These are phyloP conservation scores for Trachymyrmex septentrionalis DNA, from an alignment of 1,140 invertebrate species.

Conservation along the genomic window DNA sequence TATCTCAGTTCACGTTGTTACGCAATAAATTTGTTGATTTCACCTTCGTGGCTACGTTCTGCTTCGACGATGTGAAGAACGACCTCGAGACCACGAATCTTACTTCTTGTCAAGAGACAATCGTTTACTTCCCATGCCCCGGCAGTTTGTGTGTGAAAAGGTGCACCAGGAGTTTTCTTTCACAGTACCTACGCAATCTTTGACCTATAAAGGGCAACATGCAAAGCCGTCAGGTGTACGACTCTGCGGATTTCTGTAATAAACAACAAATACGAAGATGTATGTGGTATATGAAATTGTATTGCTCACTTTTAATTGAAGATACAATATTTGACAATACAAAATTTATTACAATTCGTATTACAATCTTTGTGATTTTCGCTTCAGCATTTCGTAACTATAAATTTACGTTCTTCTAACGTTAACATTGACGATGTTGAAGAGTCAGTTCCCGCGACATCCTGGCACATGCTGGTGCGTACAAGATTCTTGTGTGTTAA, in stretches of 20 bases:
- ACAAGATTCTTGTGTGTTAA: slow-evolving; percentile 12
- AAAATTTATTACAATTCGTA: not conserved
- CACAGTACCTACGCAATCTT: slow-evolving; percentile 62
- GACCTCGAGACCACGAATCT: slow-evolving; percentile 80
- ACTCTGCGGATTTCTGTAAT: not conserved
- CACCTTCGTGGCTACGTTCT: slow-evolving; percentile 63
- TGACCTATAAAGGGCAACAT: slow-evolving; percentile 80
- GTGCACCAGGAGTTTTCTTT: slow-evolving; percentile 3
- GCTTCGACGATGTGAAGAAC: slow-evolving; percentile 68
- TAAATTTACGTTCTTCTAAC: not conserved
- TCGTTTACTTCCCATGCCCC: slow-evolving; percentile 51
- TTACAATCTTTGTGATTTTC: not conserved
- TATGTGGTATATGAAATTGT: not conserved
- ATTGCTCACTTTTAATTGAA: not conserved
- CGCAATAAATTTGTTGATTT: slow-evolving; percentile 43
- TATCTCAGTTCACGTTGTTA: slow-evolving; percentile 6
- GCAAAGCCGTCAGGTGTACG: not conserved
- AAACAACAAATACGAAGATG: not conserved
- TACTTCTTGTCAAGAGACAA: slow-evolving; percentile 55
- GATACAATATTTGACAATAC: not conserved
- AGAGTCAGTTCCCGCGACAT: not conserved
- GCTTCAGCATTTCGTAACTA: not conserved
- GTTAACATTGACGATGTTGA: not conserved
- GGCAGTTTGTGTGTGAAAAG: slow-evolving; percentile 30
- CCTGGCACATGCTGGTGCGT: not conserved